These are phyloP conservation scores for Chloropsis hardwickii DNA, from an alignment of 2,113 vertebrate genomes.

Conservation along the genomic window DNA sequence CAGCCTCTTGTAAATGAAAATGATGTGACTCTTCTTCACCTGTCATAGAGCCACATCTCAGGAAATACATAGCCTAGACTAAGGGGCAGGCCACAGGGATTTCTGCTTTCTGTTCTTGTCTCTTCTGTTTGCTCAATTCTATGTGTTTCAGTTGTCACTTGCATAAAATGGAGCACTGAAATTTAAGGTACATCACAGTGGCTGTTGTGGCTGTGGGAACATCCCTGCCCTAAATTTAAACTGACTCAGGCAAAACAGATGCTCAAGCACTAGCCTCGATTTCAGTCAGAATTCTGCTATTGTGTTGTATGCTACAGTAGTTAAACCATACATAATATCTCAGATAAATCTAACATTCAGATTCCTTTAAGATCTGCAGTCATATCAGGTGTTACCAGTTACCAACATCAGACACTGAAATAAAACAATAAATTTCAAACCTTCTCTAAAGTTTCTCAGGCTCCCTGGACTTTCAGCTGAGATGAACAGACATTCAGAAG, in stretches of 20 bases:
- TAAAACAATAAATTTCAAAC: neutral
- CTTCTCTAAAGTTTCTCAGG: neutral
- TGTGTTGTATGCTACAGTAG: neutral
- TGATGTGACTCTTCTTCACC: neutral
- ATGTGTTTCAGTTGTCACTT: neutral
- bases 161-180: neutral
- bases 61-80: neutral
- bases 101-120: neutral
- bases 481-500: neutral
- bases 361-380: neutral
- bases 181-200: neutral
- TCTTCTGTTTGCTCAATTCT: neutral
- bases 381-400: neutral
- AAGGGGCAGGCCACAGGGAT: neutral
- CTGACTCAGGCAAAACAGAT: neutral
- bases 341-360: neutral
- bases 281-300: neutral
- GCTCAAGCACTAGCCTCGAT: neutral
- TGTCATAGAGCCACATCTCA: neutral
- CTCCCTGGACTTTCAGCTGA: neutral
- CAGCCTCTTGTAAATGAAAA: neutral
- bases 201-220: rapidly evolving
- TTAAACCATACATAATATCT: neutral
- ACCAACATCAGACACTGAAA: neutral
- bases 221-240: neutral